These are phyloP conservation scores for Amazona vittata DNA, from an alignment of 2,113 vertebrate genomes.

Conservation along the genomic window DNA sequence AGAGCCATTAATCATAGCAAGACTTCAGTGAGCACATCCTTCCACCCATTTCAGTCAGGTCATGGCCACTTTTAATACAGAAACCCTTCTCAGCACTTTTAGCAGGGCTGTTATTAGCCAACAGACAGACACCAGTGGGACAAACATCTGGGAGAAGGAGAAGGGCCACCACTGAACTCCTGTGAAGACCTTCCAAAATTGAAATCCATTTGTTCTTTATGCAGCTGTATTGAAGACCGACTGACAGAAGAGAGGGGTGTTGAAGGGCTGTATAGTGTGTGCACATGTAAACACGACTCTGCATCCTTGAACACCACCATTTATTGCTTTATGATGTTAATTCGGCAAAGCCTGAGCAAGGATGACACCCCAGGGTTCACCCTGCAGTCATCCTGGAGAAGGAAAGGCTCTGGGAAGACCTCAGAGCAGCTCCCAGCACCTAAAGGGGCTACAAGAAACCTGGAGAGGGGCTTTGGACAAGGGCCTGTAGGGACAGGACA, in stretches of 20 bases:
- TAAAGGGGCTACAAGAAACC: not conserved
- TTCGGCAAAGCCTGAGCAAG: not conserved
- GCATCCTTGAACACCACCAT: fast-evolving
- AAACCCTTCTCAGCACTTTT: not conserved
- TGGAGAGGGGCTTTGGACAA: not conserved
- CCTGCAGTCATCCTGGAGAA: not conserved
- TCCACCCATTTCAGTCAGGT: not conserved
- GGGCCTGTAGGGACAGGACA: not conserved
- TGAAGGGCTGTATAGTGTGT: fast-evolving
- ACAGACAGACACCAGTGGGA: not conserved
- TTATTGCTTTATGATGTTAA: not conserved
- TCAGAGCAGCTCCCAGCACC: not conserved
- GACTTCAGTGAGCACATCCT: not conserved
- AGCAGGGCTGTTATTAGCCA: not conserved
- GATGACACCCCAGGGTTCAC: not conserved
- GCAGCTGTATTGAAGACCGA: not conserved
- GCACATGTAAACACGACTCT: not conserved
- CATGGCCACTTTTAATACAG: not conserved
- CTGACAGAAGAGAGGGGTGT: not conserved
- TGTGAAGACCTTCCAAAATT: not conserved
- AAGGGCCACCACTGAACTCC: not conserved
- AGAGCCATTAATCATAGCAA: not conserved
- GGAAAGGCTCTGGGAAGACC: not conserved
- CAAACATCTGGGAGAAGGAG: not conserved
- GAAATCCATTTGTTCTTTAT: not conserved